phyloP scores from a whole-genome alignment of 2,888 invertebrate genomes.

The Scaptomyza tumidula region DNA sequence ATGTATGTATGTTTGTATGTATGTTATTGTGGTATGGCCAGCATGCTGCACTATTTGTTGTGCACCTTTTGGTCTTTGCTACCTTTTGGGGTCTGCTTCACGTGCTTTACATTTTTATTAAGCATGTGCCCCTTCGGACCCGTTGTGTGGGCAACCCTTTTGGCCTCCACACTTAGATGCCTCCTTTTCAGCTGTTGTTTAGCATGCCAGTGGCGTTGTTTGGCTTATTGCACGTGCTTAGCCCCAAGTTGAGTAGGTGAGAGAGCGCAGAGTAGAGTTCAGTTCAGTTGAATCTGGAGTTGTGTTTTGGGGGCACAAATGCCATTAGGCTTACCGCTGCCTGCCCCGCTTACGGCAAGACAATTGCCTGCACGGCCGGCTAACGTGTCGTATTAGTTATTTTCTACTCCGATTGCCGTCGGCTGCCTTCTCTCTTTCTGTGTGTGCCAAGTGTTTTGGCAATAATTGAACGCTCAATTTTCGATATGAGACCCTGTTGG shows the following conservation, averaged over 20 bases:
- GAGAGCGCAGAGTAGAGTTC: conserved; percentile 1
- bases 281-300: conserved; percentile 23
- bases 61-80: conserved; percentile 57
- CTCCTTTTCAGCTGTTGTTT: conserved; percentile 52
- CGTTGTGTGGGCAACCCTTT: conserved; percentile 65
- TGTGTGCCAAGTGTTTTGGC: conserved; percentile 69
- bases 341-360: conserved; percentile 52
- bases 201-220: conserved; percentile 80
- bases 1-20: neutral
- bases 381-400: conserved; percentile 80
- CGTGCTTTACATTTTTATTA: conserved; percentile 83
- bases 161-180: conserved; percentile 28
- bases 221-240: conserved; percentile 78
- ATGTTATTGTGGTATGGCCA: neutral
- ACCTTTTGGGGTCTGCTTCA: conserved; percentile 55
- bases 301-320: conserved; percentile 48
- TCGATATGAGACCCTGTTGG: conserved; percentile 65
- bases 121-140: conserved; percentile 44
- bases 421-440: conserved; percentile 9
- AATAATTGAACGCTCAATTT: conserved; percentile 77
- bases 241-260: conserved; percentile 44
- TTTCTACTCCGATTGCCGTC: conserved; percentile 79
- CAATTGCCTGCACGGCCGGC: conserved; percentile 70
- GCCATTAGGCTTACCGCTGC: conserved; percentile 74
- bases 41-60: conserved; percentile 76